These are phyloP conservation scores for Cephalopterus ornatus DNA, from an alignment of 2,113 vertebrate species.

Conservation along the genomic window DNA sequence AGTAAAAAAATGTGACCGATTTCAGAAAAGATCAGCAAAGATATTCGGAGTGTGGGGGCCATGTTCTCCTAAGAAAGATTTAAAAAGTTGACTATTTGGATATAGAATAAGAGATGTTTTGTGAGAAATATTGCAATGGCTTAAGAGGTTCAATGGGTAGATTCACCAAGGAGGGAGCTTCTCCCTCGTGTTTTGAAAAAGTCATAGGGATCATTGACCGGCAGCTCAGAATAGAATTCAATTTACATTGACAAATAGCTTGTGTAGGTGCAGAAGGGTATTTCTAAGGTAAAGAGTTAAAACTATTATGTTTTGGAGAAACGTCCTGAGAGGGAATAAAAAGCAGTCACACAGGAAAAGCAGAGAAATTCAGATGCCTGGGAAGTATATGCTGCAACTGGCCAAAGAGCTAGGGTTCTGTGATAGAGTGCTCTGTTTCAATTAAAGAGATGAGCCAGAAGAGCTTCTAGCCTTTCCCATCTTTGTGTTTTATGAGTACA, in stretches of 20 bases:
- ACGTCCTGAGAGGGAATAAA: not conserved
- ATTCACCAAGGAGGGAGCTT: not conserved
- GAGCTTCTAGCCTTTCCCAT: constrained; percentile 56
- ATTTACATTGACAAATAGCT: constrained; percentile 25
- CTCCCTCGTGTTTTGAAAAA: not conserved
- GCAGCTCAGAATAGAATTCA: not conserved
- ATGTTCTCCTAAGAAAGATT: not conserved
- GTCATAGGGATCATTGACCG: not conserved
- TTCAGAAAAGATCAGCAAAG: not conserved
- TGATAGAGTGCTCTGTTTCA: constrained; percentile 3
- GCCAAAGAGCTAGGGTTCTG: not conserved
- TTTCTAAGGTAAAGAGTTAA: not conserved
- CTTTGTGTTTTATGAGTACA: constrained; percentile 59
- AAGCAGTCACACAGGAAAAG: constrained; percentile 19
- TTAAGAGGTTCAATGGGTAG: not conserved
- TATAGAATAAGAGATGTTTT: not conserved
- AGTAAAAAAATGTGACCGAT: not conserved
- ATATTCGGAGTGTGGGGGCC: not conserved
- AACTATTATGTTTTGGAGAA: not conserved
- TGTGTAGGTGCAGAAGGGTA: not conserved
- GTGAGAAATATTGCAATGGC: not conserved
- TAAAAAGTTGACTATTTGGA: not conserved
- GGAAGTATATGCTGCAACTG: constrained; percentile 25
- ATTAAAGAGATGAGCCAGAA: constrained; percentile 46
- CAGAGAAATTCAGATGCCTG: constrained; percentile 8